Percentiles rank a stretch among this genome's conserved stretches.
Evolutionary conservation across 30 jellyfish, hydroid and myxozoan species (phyloP).

Genomic region (Turritopsis rubra): DNA sequence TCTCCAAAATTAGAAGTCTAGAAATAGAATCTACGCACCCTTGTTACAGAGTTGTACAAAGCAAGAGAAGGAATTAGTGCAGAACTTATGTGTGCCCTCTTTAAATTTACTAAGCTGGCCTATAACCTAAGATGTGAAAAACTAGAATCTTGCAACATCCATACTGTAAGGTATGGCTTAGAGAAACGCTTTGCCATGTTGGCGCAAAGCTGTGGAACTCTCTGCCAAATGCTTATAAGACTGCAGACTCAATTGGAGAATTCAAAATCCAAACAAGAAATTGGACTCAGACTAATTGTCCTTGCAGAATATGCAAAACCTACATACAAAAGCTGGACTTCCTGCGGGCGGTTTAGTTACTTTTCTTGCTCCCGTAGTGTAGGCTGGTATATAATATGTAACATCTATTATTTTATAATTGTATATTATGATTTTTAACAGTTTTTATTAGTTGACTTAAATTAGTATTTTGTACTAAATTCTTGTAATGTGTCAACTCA

Average conservation of each 20-base stretch:
- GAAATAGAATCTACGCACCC: not conserved
- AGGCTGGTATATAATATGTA: not conserved
- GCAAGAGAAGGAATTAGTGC: not conserved
- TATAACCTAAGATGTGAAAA: not conserved
- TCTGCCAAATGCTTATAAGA: not conserved
- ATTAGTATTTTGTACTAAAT: not conserved
- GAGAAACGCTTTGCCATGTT: not conserved
- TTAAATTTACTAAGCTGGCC: not conserved
- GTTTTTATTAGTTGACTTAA: not conserved
- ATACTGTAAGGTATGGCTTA: not conserved
- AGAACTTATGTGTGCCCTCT: not conserved
- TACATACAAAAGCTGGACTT: not conserved
- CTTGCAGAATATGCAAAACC: not conserved
- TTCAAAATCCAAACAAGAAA: not conserved
- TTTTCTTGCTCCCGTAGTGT: not conserved
- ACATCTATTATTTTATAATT: too few species aligned
- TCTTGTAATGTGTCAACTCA: not conserved
- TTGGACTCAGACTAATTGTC: not conserved
- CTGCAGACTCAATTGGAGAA: not conserved
- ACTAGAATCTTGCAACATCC: not conserved
- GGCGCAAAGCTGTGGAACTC: not conserved
- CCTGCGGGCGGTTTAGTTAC: not conserved
- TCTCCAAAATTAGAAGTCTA: not conserved
- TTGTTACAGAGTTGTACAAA: not conserved
- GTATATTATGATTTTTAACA: too few species aligned